These are phyloP conservation scores for Urosaurus nigricauda DNA, from an alignment of 2,797 vertebrate genomes.

Conservation along the genomic window DNA sequence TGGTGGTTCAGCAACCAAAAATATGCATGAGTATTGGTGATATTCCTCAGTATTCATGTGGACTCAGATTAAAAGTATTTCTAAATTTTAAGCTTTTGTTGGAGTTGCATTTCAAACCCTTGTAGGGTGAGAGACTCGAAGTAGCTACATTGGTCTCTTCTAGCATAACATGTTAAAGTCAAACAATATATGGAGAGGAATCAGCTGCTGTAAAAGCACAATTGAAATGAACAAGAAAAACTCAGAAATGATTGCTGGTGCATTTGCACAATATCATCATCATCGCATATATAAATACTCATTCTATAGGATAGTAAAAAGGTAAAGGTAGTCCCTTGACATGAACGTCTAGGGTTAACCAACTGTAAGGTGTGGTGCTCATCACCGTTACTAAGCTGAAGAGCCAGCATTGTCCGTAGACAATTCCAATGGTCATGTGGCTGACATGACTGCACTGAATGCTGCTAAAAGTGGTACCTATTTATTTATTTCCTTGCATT, in stretches of 20 bases:
- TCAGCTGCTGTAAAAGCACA: neutral
- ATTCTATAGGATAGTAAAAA: neutral
- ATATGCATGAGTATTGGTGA: constrained; percentile 15
- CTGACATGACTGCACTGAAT: too few species aligned
- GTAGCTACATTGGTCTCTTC: neutral
- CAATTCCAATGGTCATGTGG: too few species aligned
- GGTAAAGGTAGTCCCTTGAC: too few species aligned
- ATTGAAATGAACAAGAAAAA: neutral
- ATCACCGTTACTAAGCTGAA: too few species aligned
- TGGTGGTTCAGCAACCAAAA: constrained; percentile 11
- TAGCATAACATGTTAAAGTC: neutral
- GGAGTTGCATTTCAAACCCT: neutral
- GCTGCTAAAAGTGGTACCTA: too few species aligned
- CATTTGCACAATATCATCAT: neutral
- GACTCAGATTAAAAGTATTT: neutral
- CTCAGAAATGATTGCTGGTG: neutral
- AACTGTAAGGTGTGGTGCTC: too few species aligned
- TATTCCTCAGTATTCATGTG: neutral
- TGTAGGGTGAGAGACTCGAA: neutral
- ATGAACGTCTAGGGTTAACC: too few species aligned
- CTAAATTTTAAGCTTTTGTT: neutral
- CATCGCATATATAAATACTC: neutral
- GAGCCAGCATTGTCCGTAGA: too few species aligned
- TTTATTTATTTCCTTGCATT: too few species aligned
- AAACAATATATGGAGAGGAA: neutral